Evolutionary conservation across 2,797 vertebrate species (phyloP).

Genomic region (Typhlichthys eigenmanni): DNA sequence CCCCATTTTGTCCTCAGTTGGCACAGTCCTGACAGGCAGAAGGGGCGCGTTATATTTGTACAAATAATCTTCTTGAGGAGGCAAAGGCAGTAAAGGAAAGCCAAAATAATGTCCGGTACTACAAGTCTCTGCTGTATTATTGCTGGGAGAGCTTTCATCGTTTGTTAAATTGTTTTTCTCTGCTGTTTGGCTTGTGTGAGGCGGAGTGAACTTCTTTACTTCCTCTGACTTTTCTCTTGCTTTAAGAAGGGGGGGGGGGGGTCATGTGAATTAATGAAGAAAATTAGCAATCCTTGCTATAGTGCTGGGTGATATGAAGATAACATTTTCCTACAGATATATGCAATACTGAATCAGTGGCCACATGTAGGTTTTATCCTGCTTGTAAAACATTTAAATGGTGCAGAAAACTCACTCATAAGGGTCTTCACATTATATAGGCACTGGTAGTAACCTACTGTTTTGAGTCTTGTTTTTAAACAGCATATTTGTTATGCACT

Average conservation of each 20-base stretch:
- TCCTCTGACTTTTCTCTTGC: conserved; percentile 51
- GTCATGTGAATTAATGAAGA: not conserved
- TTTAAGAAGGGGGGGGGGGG: conserved; percentile 26
- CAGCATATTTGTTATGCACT: no score
- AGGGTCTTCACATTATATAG: no score
- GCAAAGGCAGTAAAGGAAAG: conserved; percentile 69
- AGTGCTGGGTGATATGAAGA: no score
- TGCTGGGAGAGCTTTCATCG: conserved; percentile 8
- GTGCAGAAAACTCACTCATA: no score
- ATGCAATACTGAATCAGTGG: no score
- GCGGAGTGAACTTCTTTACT: conserved; percentile 14
- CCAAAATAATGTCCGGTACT: conserved; percentile 37
- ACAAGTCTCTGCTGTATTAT: conserved; percentile 24
- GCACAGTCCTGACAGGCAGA: not conserved
- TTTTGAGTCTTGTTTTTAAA: no score
- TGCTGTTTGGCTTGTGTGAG: conserved; percentile 25
- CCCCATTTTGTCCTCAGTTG: conserved; percentile 78
- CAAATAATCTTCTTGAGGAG: conserved; percentile 60
- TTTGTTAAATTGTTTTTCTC: conserved; percentile 7
- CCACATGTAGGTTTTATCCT: no score
- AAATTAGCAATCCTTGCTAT: no score
- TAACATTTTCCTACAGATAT: no score
- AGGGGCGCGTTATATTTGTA: conserved; percentile 21
- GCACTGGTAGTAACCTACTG: no score
- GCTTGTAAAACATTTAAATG: no score